A percentile compares a stretch with the other conserved stretches of the same genome.
These are phyloP conservation scores for Tetropium fuscum DNA, from an alignment of 2,888 invertebrate species.

Conservation along the genomic window DNA sequence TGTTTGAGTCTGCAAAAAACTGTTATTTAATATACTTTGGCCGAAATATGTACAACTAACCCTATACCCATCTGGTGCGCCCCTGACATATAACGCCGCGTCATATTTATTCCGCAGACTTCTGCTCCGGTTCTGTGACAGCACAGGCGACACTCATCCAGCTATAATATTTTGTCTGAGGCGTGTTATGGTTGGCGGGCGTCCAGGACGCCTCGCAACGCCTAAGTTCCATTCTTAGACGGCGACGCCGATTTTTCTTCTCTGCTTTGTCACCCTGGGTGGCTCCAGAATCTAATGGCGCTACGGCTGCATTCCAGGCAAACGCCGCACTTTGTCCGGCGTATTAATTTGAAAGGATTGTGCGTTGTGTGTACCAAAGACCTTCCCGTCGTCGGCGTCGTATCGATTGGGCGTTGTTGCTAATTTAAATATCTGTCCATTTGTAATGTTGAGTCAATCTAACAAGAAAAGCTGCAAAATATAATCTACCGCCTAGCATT, in stretches of 20 bases:
- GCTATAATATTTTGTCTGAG: constrained; percentile 59
- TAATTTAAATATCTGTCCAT: no score
- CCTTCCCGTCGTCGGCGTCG: no score
- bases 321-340: no score
- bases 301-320: constrained; percentile 4
- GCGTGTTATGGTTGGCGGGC: constrained; percentile 57
- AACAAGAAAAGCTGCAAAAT: no score
- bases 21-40: no score
- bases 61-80: background rate
- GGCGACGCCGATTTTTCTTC: constrained; percentile 16
- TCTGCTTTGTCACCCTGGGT: constrained; percentile 15
- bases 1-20: no score
- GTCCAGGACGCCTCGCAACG: constrained; percentile 52
- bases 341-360: no score
- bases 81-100: constrained; percentile 30
- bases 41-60: no score
- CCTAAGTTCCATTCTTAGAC: constrained; percentile 19
- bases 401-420: no score
- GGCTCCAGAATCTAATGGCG: constrained; percentile 13
- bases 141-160: constrained; percentile 47
- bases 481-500: no score
- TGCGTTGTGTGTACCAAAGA: no score
- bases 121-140: constrained; percentile 43
- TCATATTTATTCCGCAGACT: constrained; percentile 44
- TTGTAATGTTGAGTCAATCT: no score